Conservation (phyloP, 2,113 vertebrate species). For the Zapus hudsonius region DNA sequence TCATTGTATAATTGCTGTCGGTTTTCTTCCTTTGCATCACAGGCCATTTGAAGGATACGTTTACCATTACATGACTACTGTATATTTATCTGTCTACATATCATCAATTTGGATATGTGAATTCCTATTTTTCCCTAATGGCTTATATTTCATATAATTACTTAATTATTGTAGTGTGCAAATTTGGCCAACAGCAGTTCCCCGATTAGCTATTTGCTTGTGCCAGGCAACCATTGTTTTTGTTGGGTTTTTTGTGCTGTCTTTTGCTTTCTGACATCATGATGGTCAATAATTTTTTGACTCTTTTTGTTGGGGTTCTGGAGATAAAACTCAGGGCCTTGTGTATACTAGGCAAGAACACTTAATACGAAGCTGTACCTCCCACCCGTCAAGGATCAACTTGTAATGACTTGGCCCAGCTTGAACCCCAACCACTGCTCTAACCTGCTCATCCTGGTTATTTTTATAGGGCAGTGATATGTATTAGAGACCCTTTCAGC, state of each 20-base stretch:
- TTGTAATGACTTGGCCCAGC: neutral
- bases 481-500: neutral
- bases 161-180: neutral
- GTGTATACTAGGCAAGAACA: neutral
- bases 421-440: neutral
- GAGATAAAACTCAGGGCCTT: neutral
- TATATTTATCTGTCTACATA: neutral
- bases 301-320: neutral
- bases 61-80: neutral
- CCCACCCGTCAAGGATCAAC: neutral
- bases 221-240: neutral
- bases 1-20: neutral
- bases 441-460: neutral
- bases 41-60: neutral
- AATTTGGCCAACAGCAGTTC: neutral
- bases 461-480: neutral
- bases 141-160: too few species aligned
- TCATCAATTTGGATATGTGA: neutral
- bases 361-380: neutral
- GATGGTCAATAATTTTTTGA: neutral
- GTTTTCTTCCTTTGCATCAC: neutral
- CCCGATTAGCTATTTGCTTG: neutral
- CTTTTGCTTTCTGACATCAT: neutral
- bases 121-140: too few species aligned
- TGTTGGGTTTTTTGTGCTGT: neutral